Evolutionary conservation across 2,888 invertebrate species (phyloP).

Genomic region (Eupeodes luniger): DNA sequence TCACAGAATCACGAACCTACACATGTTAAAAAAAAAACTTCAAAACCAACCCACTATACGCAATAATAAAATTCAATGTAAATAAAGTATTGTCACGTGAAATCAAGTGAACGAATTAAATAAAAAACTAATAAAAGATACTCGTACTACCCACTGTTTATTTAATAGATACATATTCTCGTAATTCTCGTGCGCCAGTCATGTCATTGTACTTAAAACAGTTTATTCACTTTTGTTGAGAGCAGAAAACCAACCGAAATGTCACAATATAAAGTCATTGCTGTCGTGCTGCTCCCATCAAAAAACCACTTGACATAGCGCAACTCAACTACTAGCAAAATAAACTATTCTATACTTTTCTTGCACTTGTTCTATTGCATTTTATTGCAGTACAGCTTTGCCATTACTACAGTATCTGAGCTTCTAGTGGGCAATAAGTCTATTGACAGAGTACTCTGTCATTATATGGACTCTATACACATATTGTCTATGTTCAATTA

Average conservation of each 20-base stretch:
- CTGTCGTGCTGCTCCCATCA: constrained; percentile 39
- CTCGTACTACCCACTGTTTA: neutral
- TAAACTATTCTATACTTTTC: neutral
- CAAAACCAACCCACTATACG: neutral
- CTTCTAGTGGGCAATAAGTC: neutral
- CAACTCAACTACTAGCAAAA: neutral
- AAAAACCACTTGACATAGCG: constrained; percentile 10
- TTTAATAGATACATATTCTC: constrained; percentile 26
- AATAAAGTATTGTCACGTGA: constrained; percentile 22
- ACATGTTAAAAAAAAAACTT: neutral
- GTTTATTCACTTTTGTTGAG: constrained; percentile 77
- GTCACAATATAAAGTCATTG: constrained; percentile 61
- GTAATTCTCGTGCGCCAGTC: constrained; percentile 66
- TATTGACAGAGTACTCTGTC: neutral
- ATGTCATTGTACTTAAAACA: constrained; percentile 78
- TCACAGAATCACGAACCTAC: too few relatives aligned
- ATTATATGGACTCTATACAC: neutral
- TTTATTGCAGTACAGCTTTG: neutral
- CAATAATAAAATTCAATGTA: neutral
- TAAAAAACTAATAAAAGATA: neutral
- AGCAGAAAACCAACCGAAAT: constrained; percentile 19
- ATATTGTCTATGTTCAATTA: constrained; percentile 16
- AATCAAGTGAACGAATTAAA: neutral
- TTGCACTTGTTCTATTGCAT: constrained; percentile 43
- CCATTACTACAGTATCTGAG: neutral